Evolutionary conservation across 2,888 invertebrate genomes (phyloP).

Genomic region (Ryuthela nishihirai): DNA sequence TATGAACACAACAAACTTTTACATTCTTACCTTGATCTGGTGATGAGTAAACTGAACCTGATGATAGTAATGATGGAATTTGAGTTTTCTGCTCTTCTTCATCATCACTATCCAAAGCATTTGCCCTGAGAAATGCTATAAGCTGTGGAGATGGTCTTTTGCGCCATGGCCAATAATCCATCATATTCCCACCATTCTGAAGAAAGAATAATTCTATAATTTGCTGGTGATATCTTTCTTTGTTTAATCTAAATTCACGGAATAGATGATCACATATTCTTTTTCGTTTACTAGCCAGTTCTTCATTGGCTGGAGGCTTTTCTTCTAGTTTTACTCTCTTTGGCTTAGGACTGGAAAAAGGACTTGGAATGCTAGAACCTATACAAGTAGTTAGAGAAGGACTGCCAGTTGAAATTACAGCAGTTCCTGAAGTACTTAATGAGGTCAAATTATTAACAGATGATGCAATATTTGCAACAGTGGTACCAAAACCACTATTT

Average conservation of each 20-base stretch:
- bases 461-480: slow-evolving; percentile 8
- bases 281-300: slow-evolving; percentile 46
- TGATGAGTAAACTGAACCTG: no score
- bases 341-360: slow-evolving; percentile 20
- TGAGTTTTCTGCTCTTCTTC: no score
- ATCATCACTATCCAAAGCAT: slow-evolving; percentile 63
- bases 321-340: slow-evolving; percentile 48
- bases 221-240: slow-evolving; percentile 50
- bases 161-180: slow-evolving; percentile 81
- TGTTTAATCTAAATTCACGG: slow-evolving; percentile 46
- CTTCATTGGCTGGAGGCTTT: slow-evolving; percentile 45
- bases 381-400: slow-evolving; percentile 4
- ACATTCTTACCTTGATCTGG: no score
- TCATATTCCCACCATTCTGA: slow-evolving; percentile 79
- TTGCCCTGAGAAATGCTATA: slow-evolving; percentile 68
- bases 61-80: no score
- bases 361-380: slow-evolving; percentile 12
- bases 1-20: no score
- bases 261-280: slow-evolving; percentile 45
- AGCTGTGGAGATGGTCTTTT: slow-evolving; percentile 69
- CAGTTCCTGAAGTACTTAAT: no score
- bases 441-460: slow-evolving; percentile 23
- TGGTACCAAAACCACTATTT: slow-evolving; percentile 9
- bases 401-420: not conserved
- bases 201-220: slow-evolving; percentile 78